Evolutionary conservation across 2,113 vertebrate genomes (phyloP).

Genomic region (Ginglymostoma cirratum): DNA sequence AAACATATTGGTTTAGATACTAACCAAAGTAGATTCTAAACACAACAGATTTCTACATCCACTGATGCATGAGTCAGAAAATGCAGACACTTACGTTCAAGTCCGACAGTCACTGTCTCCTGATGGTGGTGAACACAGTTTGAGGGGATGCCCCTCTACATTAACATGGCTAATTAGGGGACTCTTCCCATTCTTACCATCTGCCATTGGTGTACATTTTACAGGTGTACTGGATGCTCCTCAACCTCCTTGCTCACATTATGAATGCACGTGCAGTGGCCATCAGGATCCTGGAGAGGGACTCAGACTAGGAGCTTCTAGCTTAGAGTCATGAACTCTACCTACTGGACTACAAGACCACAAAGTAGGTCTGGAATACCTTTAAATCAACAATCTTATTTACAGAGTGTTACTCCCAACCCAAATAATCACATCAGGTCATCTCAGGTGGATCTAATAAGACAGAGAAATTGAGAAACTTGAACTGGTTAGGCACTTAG

Average conservation of each 20-base stretch:
- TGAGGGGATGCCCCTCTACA: not conserved
- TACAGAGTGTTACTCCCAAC: not conserved
- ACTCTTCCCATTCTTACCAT: not conserved
- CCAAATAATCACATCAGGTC: not conserved
- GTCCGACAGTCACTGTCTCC: not conserved
- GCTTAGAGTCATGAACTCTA: not conserved
- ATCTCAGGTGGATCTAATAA: not conserved
- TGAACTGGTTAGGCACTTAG: not conserved
- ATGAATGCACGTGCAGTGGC: too few relatives aligned
- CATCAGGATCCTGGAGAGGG: not conserved
- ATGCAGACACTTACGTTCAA: not conserved
- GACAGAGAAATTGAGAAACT: not conserved
- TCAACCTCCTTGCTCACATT: not conserved
- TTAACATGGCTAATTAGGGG: not conserved
- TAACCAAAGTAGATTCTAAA: not conserved
- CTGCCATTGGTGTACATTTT: not conserved
- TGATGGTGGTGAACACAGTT: not conserved
- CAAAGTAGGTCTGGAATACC: not conserved
- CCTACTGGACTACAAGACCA: not conserved
- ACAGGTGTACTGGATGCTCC: not conserved
- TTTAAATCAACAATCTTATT: not conserved
- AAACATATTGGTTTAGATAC: not conserved
- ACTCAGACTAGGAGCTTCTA: too few relatives aligned
- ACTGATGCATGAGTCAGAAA: not conserved
- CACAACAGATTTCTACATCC: not conserved